Conservation (phyloP, 2,888 invertebrate species). For the Meiosimyza decipiens region DNA sequence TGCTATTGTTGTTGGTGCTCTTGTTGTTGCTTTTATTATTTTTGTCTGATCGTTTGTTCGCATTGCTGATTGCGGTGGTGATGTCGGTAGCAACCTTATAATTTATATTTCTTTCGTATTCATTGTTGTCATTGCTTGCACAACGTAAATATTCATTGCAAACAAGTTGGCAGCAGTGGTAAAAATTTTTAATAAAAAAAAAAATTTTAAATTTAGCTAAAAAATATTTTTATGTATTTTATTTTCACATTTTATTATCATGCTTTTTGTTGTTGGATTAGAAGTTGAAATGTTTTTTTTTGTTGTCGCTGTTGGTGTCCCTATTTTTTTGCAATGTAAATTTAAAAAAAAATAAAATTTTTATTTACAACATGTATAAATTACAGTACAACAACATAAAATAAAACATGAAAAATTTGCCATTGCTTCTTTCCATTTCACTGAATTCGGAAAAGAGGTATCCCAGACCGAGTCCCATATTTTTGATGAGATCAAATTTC, state of each 20-base stretch:
- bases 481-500: no score
- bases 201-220: neutral
- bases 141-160: conserved; percentile 31
- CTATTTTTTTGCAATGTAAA: neutral
- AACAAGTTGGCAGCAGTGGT: conserved; percentile 20
- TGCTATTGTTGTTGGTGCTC: neutral
- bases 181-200: neutral
- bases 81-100: neutral
- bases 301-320: neutral
- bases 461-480: no score
- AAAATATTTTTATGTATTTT: neutral
- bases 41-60: neutral
- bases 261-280: no score
- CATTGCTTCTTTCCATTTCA: no score
- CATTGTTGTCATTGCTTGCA: neutral
- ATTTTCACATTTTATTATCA: neutral
- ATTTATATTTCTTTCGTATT: neutral
- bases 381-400: no score
- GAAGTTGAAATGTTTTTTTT: no score
- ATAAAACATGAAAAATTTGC: no score
- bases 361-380: no score
- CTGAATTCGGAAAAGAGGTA: no score
- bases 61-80: conserved; percentile 5
- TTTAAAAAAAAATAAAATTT: neutral
- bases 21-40: conserved; percentile 1